These are phyloP conservation scores for Aethes cnicana DNA, from an alignment of 2,888 invertebrate species.

Conservation along the genomic window DNA sequence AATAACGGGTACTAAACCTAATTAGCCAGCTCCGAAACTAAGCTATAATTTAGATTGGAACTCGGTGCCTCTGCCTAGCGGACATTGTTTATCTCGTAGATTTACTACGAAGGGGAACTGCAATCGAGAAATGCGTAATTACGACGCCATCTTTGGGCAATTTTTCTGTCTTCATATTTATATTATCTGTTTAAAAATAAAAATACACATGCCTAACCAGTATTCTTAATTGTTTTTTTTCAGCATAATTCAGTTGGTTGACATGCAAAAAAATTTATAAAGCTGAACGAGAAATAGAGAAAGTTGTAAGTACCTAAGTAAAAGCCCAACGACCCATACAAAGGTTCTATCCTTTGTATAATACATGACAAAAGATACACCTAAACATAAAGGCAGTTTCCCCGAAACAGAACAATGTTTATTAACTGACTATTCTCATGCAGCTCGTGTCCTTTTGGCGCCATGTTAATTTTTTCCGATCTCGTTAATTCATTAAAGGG, in stretches of 20 bases:
- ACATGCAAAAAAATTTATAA: too few species aligned
- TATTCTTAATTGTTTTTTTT: too few species aligned
- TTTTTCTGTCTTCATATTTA: too few species aligned
- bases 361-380: too few species aligned
- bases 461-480: slow-evolving; percentile 72
- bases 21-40: slow-evolving; percentile 68
- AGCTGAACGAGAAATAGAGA: too few species aligned
- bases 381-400: slow-evolving; percentile 21
- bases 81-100: slow-evolving; percentile 38
- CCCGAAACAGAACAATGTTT: slow-evolving; percentile 6
- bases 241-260: too few species aligned
- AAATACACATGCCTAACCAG: too few species aligned
- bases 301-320: too few species aligned
- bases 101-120: slow-evolving; percentile 17
- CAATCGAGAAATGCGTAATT: slow-evolving; percentile 1
- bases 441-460: slow-evolving; percentile 58
- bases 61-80: slow-evolving; percentile 43
- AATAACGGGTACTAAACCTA: slow-evolving; percentile 63
- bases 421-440: slow-evolving; percentile 62
- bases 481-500: slow-evolving; percentile 71
- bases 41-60: slow-evolving; percentile 64
- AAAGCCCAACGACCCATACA: too few species aligned
- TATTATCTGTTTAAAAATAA: too few species aligned
- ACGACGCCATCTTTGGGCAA: too few species aligned
- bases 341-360: too few species aligned